A percentile compares a stretch with the other conserved stretches of the same genome.
These are phyloP conservation scores for Diachasmimorpha longicaudata DNA, from an alignment of 1,140 invertebrate genomes.

Conservation along the genomic window DNA sequence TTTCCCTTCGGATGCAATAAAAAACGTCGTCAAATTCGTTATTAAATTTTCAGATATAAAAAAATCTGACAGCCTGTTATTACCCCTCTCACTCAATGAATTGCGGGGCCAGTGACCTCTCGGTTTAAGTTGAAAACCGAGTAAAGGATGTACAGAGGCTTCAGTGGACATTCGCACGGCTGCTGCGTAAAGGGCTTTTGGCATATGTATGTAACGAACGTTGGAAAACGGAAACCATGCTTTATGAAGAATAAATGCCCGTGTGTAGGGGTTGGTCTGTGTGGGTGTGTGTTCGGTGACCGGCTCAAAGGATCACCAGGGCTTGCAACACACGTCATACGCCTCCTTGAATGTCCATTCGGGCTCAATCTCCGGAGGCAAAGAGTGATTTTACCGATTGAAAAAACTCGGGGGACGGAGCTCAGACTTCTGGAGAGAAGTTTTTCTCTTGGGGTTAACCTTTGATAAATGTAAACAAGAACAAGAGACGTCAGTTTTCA, in stretches of 20 bases:
- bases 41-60: too few relatives aligned
- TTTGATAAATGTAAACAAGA: too few relatives aligned
- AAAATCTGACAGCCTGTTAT: too few relatives aligned
- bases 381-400: neutral
- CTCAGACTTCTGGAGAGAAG: too few relatives aligned
- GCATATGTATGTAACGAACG: neutral
- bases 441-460: too few relatives aligned
- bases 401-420: neutral
- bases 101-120: neutral
- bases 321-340: constrained; percentile 4
- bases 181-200: neutral
- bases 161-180: neutral
- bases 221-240: neutral
- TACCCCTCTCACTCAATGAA: neutral
- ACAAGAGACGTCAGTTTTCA: too few relatives aligned
- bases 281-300: neutral
- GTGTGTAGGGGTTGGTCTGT: neutral
- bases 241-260: neutral
- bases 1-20: too few relatives aligned
- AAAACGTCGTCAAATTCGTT: too few relatives aligned
- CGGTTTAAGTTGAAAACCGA: neutral
- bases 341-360: constrained; percentile 13
- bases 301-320: constrained; percentile 14
- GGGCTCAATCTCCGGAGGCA: constrained; percentile 12
- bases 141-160: neutral